Conservation (phyloP, 1,140 invertebrate species). For the Drosophila sulfurigaster region DNA sequence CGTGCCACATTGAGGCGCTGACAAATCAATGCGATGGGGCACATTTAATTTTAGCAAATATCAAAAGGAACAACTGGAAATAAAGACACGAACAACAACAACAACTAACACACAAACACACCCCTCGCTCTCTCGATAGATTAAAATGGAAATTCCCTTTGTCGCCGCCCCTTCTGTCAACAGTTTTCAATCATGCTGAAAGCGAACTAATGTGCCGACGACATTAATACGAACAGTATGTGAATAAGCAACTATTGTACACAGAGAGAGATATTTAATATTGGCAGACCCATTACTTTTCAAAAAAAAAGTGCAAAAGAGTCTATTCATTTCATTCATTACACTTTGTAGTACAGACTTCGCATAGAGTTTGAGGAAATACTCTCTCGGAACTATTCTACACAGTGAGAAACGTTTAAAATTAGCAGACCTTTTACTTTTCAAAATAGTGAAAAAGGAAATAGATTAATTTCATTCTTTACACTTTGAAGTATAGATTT, state of each 20-base stretch:
- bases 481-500: too few relatives aligned
- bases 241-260: background rate
- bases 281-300: background rate
- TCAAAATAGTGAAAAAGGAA: too few relatives aligned
- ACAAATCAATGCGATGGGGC: conserved; percentile 69
- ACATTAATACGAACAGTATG: background rate
- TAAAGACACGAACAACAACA: conserved; percentile 22
- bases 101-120: background rate
- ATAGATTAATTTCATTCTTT: too few relatives aligned
- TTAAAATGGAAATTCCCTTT: conserved; percentile 4
- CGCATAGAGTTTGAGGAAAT: too few relatives aligned
- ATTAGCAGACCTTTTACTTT: too few relatives aligned
- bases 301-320: too few relatives aligned
- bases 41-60: conserved; percentile 75
- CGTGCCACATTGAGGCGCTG: conserved; percentile 51
- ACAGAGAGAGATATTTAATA: too few relatives aligned
- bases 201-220: background rate
- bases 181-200: conserved; percentile 20
- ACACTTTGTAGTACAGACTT: too few relatives aligned
- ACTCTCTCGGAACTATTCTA: too few relatives aligned
- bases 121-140: background rate
- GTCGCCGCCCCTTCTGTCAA: conserved; percentile 6
- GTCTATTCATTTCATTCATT: too few relatives aligned
- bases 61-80: conserved; percentile 28
- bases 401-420: too few relatives aligned